A percentile compares a stretch with the other conserved stretches of the same genome.
Conservation (phyloP, 2,888 invertebrate genomes). For the Sinohyriopsis cumingii region DNA sequence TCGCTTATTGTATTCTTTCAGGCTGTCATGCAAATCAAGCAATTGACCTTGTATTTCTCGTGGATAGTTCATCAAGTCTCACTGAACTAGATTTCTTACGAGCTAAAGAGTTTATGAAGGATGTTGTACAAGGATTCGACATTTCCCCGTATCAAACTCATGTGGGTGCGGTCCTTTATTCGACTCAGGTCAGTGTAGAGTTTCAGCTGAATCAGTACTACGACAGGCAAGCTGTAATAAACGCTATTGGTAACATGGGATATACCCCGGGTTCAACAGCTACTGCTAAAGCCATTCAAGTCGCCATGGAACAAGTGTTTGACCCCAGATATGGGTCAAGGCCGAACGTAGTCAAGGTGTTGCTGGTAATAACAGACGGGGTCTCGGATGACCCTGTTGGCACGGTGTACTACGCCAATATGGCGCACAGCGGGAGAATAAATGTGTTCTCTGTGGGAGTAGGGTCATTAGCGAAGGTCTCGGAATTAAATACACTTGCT, state of each 20-base stretch:
- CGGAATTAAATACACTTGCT: constrained; percentile 45
- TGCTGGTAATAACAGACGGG: constrained; percentile 52
- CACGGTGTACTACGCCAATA: constrained; percentile 39
- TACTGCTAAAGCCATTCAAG: constrained; percentile 33
- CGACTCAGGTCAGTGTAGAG: constrained; percentile 19
- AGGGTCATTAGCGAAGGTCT: constrained; percentile 28
- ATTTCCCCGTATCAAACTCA: constrained; percentile 31
- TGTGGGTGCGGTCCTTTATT: constrained; percentile 38
- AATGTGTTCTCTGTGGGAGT: constrained; percentile 52
- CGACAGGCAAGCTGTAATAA: constrained; percentile 16
- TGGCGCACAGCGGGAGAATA: constrained; percentile 27
- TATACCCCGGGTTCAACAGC: constrained; percentile 29
- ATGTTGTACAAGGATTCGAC: constrained; percentile 31
- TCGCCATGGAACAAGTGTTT: constrained; percentile 27
- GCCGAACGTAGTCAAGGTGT: constrained; percentile 28
- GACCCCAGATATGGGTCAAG: constrained; percentile 12
- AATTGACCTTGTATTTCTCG: constrained; percentile 70
- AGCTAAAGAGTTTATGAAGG: constrained; percentile 43
- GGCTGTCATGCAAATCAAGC: constrained; percentile 40
- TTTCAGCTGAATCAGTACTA: constrained; percentile 34
- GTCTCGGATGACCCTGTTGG: constrained; percentile 38
- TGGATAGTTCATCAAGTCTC: constrained; percentile 71
- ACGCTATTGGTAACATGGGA: constrained; percentile 23
- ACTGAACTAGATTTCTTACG: constrained; percentile 59
- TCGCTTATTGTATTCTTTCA: constrained; percentile 8